phyloP scores from a whole-genome alignment of 2,888 invertebrate genomes.

The Ischnus inquisitorius region DNA sequence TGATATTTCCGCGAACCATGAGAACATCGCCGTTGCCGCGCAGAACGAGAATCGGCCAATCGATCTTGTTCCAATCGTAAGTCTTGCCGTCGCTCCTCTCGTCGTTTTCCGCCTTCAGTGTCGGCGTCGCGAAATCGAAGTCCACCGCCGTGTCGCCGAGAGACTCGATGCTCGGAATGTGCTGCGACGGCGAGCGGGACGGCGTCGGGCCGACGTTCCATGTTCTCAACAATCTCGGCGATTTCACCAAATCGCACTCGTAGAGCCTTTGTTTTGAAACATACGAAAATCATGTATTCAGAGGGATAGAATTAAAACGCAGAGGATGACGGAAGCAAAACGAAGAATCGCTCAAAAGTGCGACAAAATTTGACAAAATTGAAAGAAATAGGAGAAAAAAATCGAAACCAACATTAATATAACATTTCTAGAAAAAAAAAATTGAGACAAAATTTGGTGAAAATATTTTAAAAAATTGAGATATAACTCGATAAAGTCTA shows the following conservation, averaged over 20 bases:
- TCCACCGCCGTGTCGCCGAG: slow-evolving; percentile 95
- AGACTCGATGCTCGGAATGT: slow-evolving; percentile 85
- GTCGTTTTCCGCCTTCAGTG: slow-evolving; percentile 74
- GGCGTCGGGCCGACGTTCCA: slow-evolving; percentile 87
- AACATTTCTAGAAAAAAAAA: no score
- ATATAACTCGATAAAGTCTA: no score
- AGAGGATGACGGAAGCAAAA: no score
- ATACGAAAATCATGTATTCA: not conserved
- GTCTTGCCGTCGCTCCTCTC: slow-evolving; percentile 65
- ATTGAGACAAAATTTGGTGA: no score
- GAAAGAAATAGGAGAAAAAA: not conserved
- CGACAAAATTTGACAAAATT: not conserved
- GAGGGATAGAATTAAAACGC: no score
- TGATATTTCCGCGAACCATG: slow-evolving; percentile 84
- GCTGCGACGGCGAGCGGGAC: slow-evolving; percentile 77
- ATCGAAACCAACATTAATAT: slow-evolving; percentile 24
- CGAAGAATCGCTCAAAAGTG: not conserved
- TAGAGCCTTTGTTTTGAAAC: slow-evolving; percentile 82
- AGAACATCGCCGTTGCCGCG: slow-evolving; percentile 95
- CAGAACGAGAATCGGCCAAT: slow-evolving; percentile 93
- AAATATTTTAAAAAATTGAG: not conserved
- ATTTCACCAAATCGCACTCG: slow-evolving; percentile 82
- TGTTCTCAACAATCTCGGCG: slow-evolving; percentile 84
- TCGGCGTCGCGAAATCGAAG: slow-evolving; percentile 92
- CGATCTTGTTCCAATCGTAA: slow-evolving; percentile 83